phyloP scores from a whole-genome alignment of 2,888 invertebrate genomes.

The Baronia brevicornis region DNA sequence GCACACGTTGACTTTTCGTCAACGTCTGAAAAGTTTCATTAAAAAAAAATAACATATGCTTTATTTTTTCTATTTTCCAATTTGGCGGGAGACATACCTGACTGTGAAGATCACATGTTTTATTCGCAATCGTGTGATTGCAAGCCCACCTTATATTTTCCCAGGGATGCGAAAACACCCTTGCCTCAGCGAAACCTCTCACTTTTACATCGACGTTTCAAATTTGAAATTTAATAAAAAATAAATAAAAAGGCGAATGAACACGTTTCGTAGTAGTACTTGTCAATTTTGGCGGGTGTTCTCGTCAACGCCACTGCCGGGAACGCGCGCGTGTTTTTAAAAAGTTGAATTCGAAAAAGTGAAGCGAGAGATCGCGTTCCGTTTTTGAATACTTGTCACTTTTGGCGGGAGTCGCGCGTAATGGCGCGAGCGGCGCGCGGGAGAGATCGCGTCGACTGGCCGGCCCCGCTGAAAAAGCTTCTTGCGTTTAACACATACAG shows the following conservation, averaged over 20 bases:
- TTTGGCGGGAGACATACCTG: too few relatives aligned
- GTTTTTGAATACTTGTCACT: slow-evolving; percentile 39
- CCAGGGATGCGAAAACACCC: too few relatives aligned
- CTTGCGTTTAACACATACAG: slow-evolving; percentile 62
- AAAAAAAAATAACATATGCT: too few relatives aligned
- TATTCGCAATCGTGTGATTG: too few relatives aligned
- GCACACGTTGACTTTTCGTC: not conserved
- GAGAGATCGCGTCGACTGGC: slow-evolving; percentile 55
- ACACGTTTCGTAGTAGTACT: slow-evolving; percentile 10
- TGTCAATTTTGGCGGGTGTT: slow-evolving; percentile 10
- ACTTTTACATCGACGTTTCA: slow-evolving; percentile 3
- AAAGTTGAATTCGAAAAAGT: slow-evolving; percentile 20
- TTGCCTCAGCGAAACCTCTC: slow-evolving; percentile 4
- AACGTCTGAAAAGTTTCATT: too few relatives aligned
- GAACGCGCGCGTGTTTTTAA: slow-evolving; percentile 18
- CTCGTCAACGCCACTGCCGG: slow-evolving; percentile 15
- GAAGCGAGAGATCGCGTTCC: slow-evolving; percentile 30
- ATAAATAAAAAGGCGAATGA: slow-evolving; percentile 9
- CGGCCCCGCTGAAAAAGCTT: slow-evolving; percentile 59
- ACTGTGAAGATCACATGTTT: too few relatives aligned
- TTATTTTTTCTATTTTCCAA: too few relatives aligned
- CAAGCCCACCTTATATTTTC: too few relatives aligned
- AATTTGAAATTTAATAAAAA: slow-evolving; percentile 1
- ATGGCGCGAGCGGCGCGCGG: slow-evolving; percentile 55
- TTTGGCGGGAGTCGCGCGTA: slow-evolving; percentile 37